phyloP scores from a whole-genome alignment of 2,797 vertebrate genomes.

The Propithecus deckenii region DNA sequence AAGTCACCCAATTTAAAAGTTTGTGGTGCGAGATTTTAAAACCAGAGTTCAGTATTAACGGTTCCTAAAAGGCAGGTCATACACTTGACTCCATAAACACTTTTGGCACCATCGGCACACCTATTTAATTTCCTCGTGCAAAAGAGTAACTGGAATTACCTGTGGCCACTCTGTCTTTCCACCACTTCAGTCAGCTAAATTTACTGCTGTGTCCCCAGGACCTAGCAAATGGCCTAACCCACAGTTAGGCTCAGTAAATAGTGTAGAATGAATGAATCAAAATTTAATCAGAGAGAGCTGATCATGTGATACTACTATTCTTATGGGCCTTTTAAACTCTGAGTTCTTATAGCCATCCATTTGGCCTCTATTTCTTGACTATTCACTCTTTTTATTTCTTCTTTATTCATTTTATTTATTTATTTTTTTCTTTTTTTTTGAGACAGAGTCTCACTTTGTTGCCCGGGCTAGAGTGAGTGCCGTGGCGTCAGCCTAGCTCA shows the following conservation, averaged over 20 bases:
- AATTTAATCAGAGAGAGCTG: not conserved
- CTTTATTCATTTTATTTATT: not conserved
- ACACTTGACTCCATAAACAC: not conserved
- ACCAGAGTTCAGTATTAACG: not conserved
- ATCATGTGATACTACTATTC: not conserved
- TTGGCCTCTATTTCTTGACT: not conserved
- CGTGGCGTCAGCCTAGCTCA: too few species aligned
- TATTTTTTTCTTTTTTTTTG: too few species aligned
- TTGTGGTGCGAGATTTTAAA: not conserved
- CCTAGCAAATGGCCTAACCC: not conserved
- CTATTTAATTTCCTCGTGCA: not conserved
- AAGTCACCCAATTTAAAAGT: not conserved
- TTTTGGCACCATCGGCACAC: not conserved
- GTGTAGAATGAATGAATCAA: not conserved
- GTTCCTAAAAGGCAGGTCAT: not conserved
- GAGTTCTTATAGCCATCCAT: not conserved
- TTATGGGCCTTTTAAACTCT: not conserved
- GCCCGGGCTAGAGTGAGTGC: too few species aligned
- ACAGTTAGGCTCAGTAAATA: not conserved
- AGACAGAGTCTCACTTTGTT: too few species aligned
- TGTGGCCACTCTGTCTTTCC: not conserved
- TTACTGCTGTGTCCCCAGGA: not conserved
- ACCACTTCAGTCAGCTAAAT: not conserved
- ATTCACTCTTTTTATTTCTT: not conserved
- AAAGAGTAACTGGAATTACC: not conserved